A percentile compares a stretch with the other conserved stretches of the same genome.
Conservation (phyloP, 2,797 vertebrate species). For the Malurus splendens region DNA sequence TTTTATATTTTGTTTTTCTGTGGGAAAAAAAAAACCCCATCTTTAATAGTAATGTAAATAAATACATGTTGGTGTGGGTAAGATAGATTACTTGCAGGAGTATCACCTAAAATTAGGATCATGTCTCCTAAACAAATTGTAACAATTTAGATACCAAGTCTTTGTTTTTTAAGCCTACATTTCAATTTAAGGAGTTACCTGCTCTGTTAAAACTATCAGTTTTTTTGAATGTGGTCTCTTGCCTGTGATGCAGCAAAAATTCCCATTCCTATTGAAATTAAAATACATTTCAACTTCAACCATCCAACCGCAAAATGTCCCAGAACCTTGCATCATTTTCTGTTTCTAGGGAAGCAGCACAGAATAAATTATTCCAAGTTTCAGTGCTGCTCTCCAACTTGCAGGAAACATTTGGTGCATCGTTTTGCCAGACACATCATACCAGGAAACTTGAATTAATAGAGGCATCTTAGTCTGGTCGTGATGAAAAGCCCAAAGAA, state of each 20-base stretch:
- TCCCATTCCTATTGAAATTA: neutral
- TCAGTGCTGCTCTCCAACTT: neutral
- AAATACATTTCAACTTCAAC: neutral
- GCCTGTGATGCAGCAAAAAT: neutral
- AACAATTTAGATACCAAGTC: neutral
- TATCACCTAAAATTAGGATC: neutral
- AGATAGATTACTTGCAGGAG: neutral
- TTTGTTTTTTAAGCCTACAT: neutral
- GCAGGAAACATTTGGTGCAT: slow-evolving; percentile 1
- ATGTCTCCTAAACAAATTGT: neutral
- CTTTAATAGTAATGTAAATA: neutral
- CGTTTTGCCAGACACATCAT: neutral
- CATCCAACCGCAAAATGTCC: neutral
- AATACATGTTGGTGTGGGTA: neutral
- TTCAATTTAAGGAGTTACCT: neutral
- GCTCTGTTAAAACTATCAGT: neutral
- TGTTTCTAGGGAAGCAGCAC: neutral
- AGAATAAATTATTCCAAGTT: neutral
- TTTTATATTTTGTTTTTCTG: neutral
- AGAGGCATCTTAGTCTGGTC: neutral
- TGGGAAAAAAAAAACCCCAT: neutral
- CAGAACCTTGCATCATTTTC: neutral
- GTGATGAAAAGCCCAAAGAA: slow-evolving; percentile 3
- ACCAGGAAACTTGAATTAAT: neutral
- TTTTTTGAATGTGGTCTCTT: neutral